Evolutionary conservation across 2,888 invertebrate genomes (phyloP).

Genomic region (Hyles lineata): DNA sequence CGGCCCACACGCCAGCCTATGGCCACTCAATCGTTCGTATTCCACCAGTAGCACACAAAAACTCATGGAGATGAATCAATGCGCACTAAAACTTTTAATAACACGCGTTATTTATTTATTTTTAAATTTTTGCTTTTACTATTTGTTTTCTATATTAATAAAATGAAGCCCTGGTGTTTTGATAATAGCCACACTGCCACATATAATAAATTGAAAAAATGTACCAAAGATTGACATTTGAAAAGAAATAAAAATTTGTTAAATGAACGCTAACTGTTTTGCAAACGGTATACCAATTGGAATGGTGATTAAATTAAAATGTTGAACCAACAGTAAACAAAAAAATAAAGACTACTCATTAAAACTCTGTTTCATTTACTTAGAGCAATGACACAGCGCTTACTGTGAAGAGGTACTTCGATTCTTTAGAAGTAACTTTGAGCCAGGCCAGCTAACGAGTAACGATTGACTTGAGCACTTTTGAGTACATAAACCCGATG

Average conservation of each 20-base stretch:
- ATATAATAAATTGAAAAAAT: not conserved
- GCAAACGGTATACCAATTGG: constrained; percentile 34
- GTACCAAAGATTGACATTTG: not conserved
- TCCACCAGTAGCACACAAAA: constrained; percentile 58
- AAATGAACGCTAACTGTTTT: constrained; percentile 18
- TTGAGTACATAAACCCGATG: constrained; percentile 64
- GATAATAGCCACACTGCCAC: not conserved
- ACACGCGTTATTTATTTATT: not conserved
- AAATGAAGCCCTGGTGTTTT: not conserved
- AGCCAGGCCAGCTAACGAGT: constrained; percentile 75
- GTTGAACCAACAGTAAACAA: constrained; percentile 28
- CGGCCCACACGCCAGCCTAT: constrained; percentile 82
- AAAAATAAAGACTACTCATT: constrained; percentile 43
- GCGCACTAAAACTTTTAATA: not conserved
- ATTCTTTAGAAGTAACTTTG: constrained; percentile 76
- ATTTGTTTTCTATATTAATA: not conserved
- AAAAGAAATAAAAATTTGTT: constrained; percentile 17
- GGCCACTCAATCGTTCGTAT: constrained; percentile 80
- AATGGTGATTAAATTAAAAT: constrained; percentile 31
- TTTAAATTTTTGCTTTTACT: not conserved
- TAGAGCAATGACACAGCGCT: constrained; percentile 79
- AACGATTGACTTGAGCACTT: constrained; percentile 74
- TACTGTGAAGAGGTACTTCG: constrained; percentile 79
- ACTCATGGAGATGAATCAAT: constrained; percentile 50
- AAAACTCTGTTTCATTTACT: constrained; percentile 56